Percentiles rank a stretch among this genome's conserved stretches.
phyloP scores from a whole-genome alignment of 2,797 vertebrate species.

The Malurus splendens region DNA sequence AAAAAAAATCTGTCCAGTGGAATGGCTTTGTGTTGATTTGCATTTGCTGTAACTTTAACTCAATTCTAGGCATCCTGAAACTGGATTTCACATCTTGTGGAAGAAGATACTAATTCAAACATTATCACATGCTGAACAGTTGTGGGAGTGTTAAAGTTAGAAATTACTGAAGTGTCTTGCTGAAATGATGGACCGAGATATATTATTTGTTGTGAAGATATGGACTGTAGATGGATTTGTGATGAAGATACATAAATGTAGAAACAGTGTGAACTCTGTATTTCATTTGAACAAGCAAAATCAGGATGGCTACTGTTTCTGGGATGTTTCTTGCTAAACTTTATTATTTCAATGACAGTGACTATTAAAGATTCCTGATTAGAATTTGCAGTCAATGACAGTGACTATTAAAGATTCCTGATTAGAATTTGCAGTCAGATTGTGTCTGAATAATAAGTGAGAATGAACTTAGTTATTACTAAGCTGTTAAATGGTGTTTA shows the following conservation, averaged over 20 bases:
- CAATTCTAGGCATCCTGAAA: not conserved
- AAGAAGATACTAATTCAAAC: constrained; percentile 11
- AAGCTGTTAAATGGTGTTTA: not conserved
- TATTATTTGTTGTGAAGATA: not conserved
- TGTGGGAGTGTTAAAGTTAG: not conserved
- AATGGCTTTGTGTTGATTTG: not conserved
- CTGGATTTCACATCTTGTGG: not conserved
- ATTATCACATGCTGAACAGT: not conserved
- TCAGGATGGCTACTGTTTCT: not conserved
- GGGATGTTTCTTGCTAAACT: not conserved
- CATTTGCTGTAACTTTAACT: not conserved
- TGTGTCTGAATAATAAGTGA: not conserved
- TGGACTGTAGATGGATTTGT: not conserved
- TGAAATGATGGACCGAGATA: not conserved
- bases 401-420: not conserved
- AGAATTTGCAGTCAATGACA: not conserved
- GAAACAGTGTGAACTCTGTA: not conserved
- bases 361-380: not conserved
- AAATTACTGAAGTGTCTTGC: not conserved
- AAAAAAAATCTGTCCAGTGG: not conserved
- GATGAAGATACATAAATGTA: not conserved
- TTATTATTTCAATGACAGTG: not conserved
- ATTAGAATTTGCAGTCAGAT: not conserved
- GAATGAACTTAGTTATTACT: not conserved
- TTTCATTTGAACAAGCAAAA: not conserved